Evolutionary conservation across 2,113 vertebrate genomes (phyloP).

Genomic region (Chaetura pelagica): DNA sequence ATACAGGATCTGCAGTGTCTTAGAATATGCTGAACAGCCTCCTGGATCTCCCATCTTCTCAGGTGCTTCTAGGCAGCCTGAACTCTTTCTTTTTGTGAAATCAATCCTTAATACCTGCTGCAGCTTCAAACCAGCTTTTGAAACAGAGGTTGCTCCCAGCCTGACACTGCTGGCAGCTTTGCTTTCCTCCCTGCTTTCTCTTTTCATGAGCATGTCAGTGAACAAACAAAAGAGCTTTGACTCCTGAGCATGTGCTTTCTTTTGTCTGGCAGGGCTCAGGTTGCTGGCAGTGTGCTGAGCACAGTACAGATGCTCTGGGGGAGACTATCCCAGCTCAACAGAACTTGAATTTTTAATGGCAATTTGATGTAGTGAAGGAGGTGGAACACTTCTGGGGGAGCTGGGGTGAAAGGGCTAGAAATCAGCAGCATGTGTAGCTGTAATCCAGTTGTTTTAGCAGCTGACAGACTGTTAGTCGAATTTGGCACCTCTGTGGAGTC

Average conservation of each 20-base stretch:
- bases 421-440: not conserved
- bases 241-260: not conserved
- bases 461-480: not conserved
- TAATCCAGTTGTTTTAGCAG: not conserved
- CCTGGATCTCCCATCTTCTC: not conserved
- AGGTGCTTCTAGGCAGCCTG: not conserved
- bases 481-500: not conserved
- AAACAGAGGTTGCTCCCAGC: not conserved
- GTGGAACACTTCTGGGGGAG: not conserved
- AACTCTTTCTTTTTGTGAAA: not conserved
- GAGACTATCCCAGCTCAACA: not conserved
- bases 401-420: not conserved
- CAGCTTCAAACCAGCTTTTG: not conserved
- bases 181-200: not conserved
- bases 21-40: not conserved
- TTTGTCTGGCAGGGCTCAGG: not conserved
- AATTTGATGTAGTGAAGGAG: not conserved
- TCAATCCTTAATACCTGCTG: not conserved
- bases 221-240: constrained; percentile 42
- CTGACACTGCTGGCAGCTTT: not conserved
- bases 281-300: not conserved
- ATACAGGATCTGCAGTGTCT: not conserved
- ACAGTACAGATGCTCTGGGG: not conserved
- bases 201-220: not conserved
- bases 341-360: not conserved